Evolutionary conservation across 1,140 invertebrate species (phyloP).

Genomic region (Gryon sp.): DNA sequence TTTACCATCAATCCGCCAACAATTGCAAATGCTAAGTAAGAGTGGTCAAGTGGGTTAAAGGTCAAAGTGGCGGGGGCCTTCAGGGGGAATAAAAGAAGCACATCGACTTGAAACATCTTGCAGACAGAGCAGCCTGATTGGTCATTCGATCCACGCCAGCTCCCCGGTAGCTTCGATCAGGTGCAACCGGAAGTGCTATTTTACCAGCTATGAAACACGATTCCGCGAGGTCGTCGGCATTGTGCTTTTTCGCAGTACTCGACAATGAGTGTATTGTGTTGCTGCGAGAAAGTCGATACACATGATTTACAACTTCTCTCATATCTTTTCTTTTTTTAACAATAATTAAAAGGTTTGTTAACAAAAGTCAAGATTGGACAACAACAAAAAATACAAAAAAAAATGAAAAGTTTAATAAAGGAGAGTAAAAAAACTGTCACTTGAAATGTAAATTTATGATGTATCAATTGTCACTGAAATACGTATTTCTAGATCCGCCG

Average conservation of each 20-base stretch:
- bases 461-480: slow-evolving; percentile 32
- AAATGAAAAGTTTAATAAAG: slow-evolving; percentile 21
- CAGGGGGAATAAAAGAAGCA: too few species aligned
- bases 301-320: background rate
- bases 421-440: background rate
- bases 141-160: slow-evolving; percentile 66
- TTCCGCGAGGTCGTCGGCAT: slow-evolving; percentile 34
- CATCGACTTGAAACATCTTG: slow-evolving; percentile 67
- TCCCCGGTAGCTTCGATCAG: slow-evolving; percentile 57
- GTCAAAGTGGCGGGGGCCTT: slow-evolving; percentile 18
- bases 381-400: too few species aligned
- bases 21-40: slow-evolving; percentile 26
- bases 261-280: slow-evolving; percentile 48
- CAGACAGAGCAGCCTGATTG: slow-evolving; percentile 68
- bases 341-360: too few species aligned
- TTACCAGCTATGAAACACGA: slow-evolving; percentile 59
- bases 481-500: slow-evolving; percentile 27
- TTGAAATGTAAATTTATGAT: slow-evolving; percentile 25
- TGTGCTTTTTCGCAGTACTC: slow-evolving; percentile 13
- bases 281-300: slow-evolving; percentile 34
- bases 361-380: too few species aligned
- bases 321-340: too few species aligned
- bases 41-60: slow-evolving; percentile 40
- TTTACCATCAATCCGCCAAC: slow-evolving; percentile 22
- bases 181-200: slow-evolving; percentile 68